Evolutionary conservation across 2,797 vertebrate species (phyloP), one percentile per base, ranked within the genome.

Genomic region (Ctenopoma kingsleyae): DNA sequence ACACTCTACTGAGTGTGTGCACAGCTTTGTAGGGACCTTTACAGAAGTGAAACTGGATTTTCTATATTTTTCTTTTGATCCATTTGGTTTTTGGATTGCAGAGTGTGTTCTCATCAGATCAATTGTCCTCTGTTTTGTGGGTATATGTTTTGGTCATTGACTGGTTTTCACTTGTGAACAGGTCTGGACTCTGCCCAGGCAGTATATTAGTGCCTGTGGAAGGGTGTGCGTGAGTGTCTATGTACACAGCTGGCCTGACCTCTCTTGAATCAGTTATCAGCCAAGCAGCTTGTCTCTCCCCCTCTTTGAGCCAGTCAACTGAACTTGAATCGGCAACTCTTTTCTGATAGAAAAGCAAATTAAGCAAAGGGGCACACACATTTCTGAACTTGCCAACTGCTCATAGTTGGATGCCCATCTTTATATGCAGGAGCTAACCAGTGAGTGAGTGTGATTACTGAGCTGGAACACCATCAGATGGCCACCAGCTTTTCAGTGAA

Each of bases 191-290:
- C 41, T 50, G 51, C 32, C 38, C 23, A 68, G 44, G 48, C 49
- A 11, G 36, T 32, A 35, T 23, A 51, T 51, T 25, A 56, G 20
- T 57, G 64, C 30, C 7, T 13, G 32, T 44, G 46, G 43, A 76
- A 53, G 30, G 70, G 40, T 19, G 6, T 32, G 40, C 19, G 41
- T 19, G 19, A 53, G 54, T 32, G 27, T 60, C n/a, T 65, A 56
- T 67, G 76, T 48, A 72, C 40, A 63, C 30, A 68, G 60, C 47
- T 56, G 25, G 44, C 41, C 58, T 70, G 54, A 57, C 62, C 53
- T 22, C 73, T 71, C 50, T n/a, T 55, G 44, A 61, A 60, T 57
- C 49, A 63, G 56, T 78, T 67, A 68, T 69, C 52, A 20, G 66
- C 44, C 40, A 53, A 56, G 67, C 54, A 57, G 69, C 32, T 77